Percentiles rank a stretch among this genome's conserved stretches.
phyloP scores from a whole-genome alignment of 2,888 invertebrate species.

The Hemaris fuciformis region DNA sequence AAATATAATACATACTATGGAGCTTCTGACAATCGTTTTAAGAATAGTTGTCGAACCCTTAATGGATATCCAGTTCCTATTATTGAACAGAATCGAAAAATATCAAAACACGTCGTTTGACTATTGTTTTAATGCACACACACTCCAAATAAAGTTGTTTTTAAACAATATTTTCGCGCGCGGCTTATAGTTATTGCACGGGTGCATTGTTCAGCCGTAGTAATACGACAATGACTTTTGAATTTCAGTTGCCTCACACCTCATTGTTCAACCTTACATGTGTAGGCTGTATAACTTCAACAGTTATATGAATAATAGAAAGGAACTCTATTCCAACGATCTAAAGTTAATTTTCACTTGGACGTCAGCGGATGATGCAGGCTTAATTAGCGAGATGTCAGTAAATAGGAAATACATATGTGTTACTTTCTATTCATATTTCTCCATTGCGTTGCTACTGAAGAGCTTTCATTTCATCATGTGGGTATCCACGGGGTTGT shows the following conservation, averaged over 20 bases:
- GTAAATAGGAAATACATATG: neutral
- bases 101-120: too few relatives aligned
- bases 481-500: neutral
- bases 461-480: neutral
- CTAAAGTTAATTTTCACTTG: neutral
- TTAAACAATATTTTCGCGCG: neutral
- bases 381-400: neutral
- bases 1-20: too few relatives aligned
- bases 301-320: too few relatives aligned
- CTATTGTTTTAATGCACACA: too few relatives aligned
- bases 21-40: too few relatives aligned
- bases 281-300: neutral
- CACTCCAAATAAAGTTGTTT: too few relatives aligned
- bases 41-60: too few relatives aligned
- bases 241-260: neutral
- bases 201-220: neutral
- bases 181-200: neutral
- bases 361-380: neutral
- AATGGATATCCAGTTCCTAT: too few relatives aligned
- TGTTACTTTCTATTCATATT: neutral
- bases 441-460: neutral
- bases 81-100: too few relatives aligned
- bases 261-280: neutral
- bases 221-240: neutral
- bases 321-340: neutral